A percentile compares a stretch with the other conserved stretches of the same genome.
These are phyloP conservation scores for Enhydra lutris DNA, from an alignment of 2,113 vertebrate species.

Conservation along the genomic window DNA sequence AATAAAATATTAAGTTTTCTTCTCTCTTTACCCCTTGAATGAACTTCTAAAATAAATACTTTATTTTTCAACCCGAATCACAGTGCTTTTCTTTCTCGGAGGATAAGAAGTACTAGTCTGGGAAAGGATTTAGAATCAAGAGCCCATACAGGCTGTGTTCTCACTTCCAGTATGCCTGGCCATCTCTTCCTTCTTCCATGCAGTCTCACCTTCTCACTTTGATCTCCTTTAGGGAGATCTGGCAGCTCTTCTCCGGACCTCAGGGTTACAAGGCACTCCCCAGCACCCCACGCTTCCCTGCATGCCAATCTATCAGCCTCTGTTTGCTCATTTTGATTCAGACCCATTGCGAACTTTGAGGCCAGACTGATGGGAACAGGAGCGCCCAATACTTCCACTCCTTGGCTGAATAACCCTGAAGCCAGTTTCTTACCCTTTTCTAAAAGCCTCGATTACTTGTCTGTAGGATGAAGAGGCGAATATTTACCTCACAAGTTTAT, in stretches of 20 bases:
- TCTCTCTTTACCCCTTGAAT: conserved; percentile 50
- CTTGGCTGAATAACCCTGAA: not conserved
- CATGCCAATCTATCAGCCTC: not conserved
- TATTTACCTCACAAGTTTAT: not conserved
- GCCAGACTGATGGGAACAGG: not conserved
- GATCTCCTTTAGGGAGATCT: not conserved
- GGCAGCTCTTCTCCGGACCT: not conserved
- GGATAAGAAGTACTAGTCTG: not conserved
- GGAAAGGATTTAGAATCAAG: conserved; percentile 19
- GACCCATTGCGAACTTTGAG: not conserved
- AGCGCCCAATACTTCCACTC: not conserved
- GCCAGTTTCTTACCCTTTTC: conserved; percentile 4
- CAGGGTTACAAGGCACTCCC: not conserved
- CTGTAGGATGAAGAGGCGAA: not conserved
- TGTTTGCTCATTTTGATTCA: not conserved
- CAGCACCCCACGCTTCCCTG: fast-evolving
- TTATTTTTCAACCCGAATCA: conserved; percentile 86
- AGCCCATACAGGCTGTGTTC: not conserved
- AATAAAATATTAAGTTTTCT: conserved; percentile 63
- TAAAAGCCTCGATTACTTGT: not conserved
- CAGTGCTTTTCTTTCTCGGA: conserved; percentile 56
- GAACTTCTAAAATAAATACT: conserved; percentile 83
- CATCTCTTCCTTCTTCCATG: not conserved
- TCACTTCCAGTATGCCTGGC: not conserved
- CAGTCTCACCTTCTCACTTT: not conserved